Conservation (phyloP, 2,888 invertebrate genomes). For the Yponomeuta plumbellus region DNA sequence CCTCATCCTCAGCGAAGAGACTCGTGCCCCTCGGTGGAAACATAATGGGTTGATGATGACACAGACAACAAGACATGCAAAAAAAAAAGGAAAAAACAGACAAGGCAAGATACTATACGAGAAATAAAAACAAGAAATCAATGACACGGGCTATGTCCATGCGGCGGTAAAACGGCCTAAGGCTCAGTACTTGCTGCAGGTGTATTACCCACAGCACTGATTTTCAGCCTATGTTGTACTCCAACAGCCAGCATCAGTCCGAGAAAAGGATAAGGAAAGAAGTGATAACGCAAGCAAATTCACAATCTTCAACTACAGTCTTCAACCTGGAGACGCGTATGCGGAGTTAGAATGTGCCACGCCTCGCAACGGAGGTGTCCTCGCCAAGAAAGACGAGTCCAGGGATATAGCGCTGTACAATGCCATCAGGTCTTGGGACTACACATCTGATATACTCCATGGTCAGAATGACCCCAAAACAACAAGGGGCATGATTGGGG, state of each 20-base stretch:
- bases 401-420: conserved; percentile 44
- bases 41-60: too few relatives aligned
- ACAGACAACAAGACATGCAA: too few relatives aligned
- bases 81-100: too few relatives aligned
- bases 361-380: conserved; percentile 38
- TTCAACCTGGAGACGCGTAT: conserved; percentile 44
- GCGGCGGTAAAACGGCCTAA: too few relatives aligned
- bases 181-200: too few relatives aligned
- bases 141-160: too few relatives aligned
- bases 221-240: too few relatives aligned
- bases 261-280: not conserved
- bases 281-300: not conserved
- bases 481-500: not conserved
- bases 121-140: too few relatives aligned
- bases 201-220: too few relatives aligned
- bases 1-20: too few relatives aligned
- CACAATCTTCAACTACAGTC: not conserved
- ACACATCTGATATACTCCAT: not conserved
- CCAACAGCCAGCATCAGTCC: not conserved
- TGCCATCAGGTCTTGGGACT: conserved; percentile 45
- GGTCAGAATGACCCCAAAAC: not conserved
- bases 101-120: too few relatives aligned
- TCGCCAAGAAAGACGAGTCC: conserved; percentile 45
- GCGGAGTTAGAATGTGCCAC: conserved; percentile 52
- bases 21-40: too few relatives aligned